Evolutionary conservation across 2,113 vertebrate genomes (phyloP), one percentile per base, ranked within the genome.

Genomic region (Hypomesus transpacificus): DNA sequence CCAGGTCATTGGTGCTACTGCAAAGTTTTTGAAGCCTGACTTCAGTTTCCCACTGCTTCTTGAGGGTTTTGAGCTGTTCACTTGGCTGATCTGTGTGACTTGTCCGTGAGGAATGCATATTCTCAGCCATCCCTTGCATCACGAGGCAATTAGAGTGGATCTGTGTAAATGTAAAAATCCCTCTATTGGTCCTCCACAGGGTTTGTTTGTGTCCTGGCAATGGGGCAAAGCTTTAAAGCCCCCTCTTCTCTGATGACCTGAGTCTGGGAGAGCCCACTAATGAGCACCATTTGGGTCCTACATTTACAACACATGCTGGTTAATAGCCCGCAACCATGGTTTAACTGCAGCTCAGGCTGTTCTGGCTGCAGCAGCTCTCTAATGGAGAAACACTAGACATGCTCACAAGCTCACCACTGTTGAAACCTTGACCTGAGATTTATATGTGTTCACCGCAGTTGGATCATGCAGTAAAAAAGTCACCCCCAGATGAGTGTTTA

Each of bases 221-320:
- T 31, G 71, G 53, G 53, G 65, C 50, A 11, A 59, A 64, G 50
- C 63, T 75, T 79, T 63, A 69, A 83, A 75, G 59, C 56, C 71
- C 28, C 68, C 69, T 78, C 63, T 57, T 69, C 65, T 77, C 68
- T 73, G 77, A 82, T 79, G 77, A 75, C 73, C 74, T 28, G 75
- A 62, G 63, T 63, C 74, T 77, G 79, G 76, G 78, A 83, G 77
- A 73, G 75, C 75, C 60, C 70, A 69, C 82, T 90, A 89, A 90
- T 89, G 86, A 89, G 86, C 69, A 82, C 85, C 80, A 86, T 88
- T 90, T 88, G 85, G 76, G 72, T 60, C 71, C 22, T 70, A 80
- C 79, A 80, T 84, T 83, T 76, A 87, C 83, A 87, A 80, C 80
- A 75, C 86, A 84, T 87, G 82, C 80, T 85, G 85, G 74, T 86